These are phyloP conservation scores for Xenotilapia leptura DNA, from an alignment of 2,113 vertebrate species.

Conservation along the genomic window DNA sequence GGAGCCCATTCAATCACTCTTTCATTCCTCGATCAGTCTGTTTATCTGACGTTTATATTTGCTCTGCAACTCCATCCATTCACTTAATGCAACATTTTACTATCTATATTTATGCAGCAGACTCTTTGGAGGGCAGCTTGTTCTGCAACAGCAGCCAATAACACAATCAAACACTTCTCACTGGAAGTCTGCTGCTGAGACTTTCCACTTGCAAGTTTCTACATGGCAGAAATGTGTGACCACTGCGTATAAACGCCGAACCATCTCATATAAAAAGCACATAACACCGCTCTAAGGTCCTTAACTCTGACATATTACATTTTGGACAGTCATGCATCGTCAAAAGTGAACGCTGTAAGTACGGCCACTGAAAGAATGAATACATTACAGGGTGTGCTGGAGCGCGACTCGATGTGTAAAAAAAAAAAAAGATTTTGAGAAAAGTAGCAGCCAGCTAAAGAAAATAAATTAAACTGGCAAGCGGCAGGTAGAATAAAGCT, in stretches of 20 bases:
- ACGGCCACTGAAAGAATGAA: slow-evolving; percentile 26
- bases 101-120: slow-evolving; percentile 38
- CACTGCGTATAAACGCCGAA: not conserved
- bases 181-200: not conserved
- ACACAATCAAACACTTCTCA: not conserved
- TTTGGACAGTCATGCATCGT: not conserved
- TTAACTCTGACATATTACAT: slow-evolving; percentile 29
- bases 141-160: slow-evolving; percentile 32
- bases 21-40: slow-evolving; percentile 26
- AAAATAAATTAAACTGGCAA: slow-evolving; percentile 49
- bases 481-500: slow-evolving; percentile 30
- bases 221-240: not conserved
- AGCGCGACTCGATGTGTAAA: not conserved
- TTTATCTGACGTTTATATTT: slow-evolving; percentile 57
- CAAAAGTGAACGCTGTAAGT: slow-evolving; percentile 18
- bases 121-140: slow-evolving; percentile 31
- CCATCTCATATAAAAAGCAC: not conserved
- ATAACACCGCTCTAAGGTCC: slow-evolving; percentile 1
- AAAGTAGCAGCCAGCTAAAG: slow-evolving; percentile 18
- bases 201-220: not conserved
- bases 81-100: slow-evolving; percentile 46
- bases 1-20: slow-evolving; percentile 37
- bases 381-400: slow-evolving; percentile 23
- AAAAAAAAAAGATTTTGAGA: not conserved
- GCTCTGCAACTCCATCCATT: slow-evolving; percentile 47